A percentile compares a stretch with the other conserved stretches of the same genome.
Conservation (phyloP, 1,140 invertebrate genomes). For the Penaeus chinensis region DNA sequence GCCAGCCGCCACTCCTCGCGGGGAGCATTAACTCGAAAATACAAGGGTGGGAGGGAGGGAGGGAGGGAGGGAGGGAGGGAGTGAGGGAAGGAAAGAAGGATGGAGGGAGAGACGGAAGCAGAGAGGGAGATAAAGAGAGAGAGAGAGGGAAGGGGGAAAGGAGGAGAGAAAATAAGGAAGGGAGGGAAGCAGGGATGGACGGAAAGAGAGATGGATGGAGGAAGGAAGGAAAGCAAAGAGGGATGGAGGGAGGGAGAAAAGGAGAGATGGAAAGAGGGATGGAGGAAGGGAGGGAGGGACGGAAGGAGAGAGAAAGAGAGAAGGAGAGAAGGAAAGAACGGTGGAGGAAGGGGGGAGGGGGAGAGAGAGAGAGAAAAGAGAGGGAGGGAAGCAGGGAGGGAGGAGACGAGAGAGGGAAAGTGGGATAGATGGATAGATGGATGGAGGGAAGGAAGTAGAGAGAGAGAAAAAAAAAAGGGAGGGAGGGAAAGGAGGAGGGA, state of each 20-base stretch:
- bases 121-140: no score
- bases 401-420: not conserved
- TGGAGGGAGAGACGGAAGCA: not conserved
- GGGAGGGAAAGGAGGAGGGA: not conserved
- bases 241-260: no score
- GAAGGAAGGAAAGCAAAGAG: not conserved
- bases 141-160: not conserved
- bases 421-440: not conserved
- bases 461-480: not conserved
- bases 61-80: no score
- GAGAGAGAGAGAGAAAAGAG: not conserved
- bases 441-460: not conserved
- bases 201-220: no score
- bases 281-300: not conserved
- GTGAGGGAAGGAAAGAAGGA: not conserved
- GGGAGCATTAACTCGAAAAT: no score
- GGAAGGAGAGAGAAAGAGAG: not conserved
- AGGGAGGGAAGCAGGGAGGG: not conserved
- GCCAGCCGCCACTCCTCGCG: no score
- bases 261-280: not conserved
- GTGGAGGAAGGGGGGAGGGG: not conserved
- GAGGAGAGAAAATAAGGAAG: not conserved
- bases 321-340: no score
- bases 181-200: not conserved
- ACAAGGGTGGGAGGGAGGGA: no score